Conservation (phyloP, 2,113 vertebrate species). For the Oncorhynchus tshawytscha region DNA sequence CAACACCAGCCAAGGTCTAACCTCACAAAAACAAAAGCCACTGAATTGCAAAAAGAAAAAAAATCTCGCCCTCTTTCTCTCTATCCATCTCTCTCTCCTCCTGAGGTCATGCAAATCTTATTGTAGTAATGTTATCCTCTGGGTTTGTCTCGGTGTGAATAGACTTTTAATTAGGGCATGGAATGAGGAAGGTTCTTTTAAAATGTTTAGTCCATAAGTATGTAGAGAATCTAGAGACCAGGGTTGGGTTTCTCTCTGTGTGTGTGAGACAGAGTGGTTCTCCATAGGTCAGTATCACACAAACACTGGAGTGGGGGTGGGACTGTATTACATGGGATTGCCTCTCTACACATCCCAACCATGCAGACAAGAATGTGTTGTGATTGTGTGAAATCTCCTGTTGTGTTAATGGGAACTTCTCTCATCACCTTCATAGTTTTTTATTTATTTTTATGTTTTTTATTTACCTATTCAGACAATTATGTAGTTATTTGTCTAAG, state of each 20-base stretch:
- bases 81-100: background rate
- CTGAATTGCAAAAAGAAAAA: conserved; percentile 13
- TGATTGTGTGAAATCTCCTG: background rate
- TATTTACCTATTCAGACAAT: background rate
- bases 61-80: conserved; percentile 3
- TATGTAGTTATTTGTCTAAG: background rate
- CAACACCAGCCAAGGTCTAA: conserved; percentile 3
- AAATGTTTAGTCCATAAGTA: conserved; percentile 45
- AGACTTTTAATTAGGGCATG: conserved; percentile 41
- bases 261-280: background rate
- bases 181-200: conserved; percentile 33
- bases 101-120: background rate
- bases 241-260: conserved; percentile 46
- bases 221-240: conserved; percentile 34
- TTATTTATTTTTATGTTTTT: background rate
- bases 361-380: no score
- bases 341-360: no score
- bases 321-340: no score
- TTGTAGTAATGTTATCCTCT: conserved; percentile 3
- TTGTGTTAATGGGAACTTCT: no score
- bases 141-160: conserved; percentile 21
- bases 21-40: conserved; percentile 1
- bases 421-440: no score
- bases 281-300: no score
- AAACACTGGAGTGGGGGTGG: no score